phyloP scores from a whole-genome alignment of 2,113 vertebrate genomes.

The Prietella phreatophila region DNA sequence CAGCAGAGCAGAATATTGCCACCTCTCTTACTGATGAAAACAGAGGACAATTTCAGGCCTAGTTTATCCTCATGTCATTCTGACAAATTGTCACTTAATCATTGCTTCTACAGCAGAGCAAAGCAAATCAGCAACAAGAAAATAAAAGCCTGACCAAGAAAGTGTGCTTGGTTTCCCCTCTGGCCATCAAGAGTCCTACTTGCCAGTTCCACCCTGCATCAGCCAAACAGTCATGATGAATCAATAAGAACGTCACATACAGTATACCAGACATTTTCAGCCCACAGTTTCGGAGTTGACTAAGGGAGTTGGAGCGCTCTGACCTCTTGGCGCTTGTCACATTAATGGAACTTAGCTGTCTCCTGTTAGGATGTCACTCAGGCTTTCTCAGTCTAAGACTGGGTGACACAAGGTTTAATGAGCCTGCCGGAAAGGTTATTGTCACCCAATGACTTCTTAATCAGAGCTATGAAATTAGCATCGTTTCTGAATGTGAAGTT shows the following conservation, averaged over 20 bases:
- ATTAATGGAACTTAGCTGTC: constrained; percentile 58
- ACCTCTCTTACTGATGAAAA: constrained; percentile 34
- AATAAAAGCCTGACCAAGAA: constrained; percentile 27
- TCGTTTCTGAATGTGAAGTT: constrained; percentile 58
- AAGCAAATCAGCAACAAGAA: constrained; percentile 45
- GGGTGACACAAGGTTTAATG: constrained; percentile 49
- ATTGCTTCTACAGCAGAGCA: constrained; percentile 10
- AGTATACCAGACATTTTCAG: constrained; percentile 38
- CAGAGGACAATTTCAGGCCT: constrained; percentile 5
- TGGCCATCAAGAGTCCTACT: constrained; percentile 15
- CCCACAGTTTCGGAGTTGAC: constrained; percentile 43
- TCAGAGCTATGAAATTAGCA: constrained; percentile 65
- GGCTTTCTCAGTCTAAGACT: constrained; percentile 23
- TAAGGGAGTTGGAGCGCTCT: constrained; percentile 37
- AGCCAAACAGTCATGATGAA: constrained; percentile 36
- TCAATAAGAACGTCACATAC: constrained; percentile 43
- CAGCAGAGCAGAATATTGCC: constrained; percentile 26
- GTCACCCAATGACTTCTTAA: constrained; percentile 64
- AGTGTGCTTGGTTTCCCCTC: constrained; percentile 7
- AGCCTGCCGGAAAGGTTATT: constrained; percentile 64
- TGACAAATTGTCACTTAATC: constrained; percentile 21
- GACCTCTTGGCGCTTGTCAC: constrained; percentile 57
- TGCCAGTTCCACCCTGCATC: constrained; percentile 14
- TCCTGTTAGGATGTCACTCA: constrained; percentile 36
- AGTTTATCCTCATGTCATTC: constrained; percentile 7